Conservation (phyloP, 2,797 vertebrate genomes). For the Capromys pilorides region DNA sequence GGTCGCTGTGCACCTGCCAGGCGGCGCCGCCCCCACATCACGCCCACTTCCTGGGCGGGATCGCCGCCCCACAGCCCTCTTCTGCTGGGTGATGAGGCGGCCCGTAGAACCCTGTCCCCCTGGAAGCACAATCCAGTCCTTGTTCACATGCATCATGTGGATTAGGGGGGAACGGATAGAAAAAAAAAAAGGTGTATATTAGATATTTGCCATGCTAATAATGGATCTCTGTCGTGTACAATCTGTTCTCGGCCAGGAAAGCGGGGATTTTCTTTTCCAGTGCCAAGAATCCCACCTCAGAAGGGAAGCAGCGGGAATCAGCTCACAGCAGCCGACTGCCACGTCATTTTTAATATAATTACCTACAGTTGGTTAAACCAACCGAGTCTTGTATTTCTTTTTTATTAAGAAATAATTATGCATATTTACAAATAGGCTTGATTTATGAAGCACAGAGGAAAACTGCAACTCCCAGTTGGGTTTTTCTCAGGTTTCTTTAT, state of each 20-base stretch:
- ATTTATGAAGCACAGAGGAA: conserved; percentile 33
- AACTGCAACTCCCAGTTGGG: conserved; percentile 9
- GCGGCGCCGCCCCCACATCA: background rate
- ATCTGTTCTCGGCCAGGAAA: conserved; percentile 53
- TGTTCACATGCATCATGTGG: conserved; percentile 40
- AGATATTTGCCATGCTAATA: background rate
- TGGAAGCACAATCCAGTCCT: conserved; percentile 32
- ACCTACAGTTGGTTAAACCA: conserved; percentile 21
- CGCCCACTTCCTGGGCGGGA: background rate
- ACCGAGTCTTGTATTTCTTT: conserved; percentile 50
- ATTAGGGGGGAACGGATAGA: background rate
- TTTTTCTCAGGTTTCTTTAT: conserved; percentile 61
- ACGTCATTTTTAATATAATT: conserved; percentile 62
- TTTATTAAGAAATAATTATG: conserved; percentile 64
- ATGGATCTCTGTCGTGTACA: background rate
- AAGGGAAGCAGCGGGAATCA: conserved; percentile 49
- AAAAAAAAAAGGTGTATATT: background rate
- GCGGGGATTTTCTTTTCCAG: conserved; percentile 54
- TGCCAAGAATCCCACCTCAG: conserved; percentile 48
- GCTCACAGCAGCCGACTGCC: background rate
- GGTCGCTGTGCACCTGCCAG: conserved; percentile 29
- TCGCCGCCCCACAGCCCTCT: conserved; percentile 40
- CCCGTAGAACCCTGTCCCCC: conserved; percentile 54
- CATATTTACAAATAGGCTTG: conserved; percentile 54
- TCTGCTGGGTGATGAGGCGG: conserved; percentile 43